Percentiles rank a stretch among this genome's conserved stretches.
phyloP scores from a whole-genome alignment of 2,797 vertebrate species.

The Holocentrus rufus region DNA sequence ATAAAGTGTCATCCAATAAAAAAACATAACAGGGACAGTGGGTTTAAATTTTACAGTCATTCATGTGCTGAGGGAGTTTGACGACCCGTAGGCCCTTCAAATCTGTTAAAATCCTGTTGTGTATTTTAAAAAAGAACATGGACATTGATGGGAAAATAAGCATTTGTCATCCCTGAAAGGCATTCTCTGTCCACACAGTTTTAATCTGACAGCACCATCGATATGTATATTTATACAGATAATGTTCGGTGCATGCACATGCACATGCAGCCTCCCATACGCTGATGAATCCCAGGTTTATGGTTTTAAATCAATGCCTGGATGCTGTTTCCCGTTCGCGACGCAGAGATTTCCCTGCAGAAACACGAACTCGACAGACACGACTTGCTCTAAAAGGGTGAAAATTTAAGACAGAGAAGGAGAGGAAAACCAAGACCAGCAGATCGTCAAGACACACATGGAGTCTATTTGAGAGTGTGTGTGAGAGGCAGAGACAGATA shows the following conservation, averaged over 20 bases:
- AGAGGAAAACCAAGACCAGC: neutral
- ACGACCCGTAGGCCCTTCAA: neutral
- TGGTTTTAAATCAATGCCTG: neutral
- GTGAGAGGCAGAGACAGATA: neutral
- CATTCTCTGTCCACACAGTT: too few species aligned
- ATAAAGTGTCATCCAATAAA: too few species aligned
- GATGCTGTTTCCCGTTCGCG: neutral
- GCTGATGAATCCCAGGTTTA: neutral
- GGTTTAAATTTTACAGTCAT: neutral
- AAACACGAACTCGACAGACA: neutral
- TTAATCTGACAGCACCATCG: neutral
- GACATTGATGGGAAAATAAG: too few species aligned
- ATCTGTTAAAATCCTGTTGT: too few species aligned
- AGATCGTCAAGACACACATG: constrained; percentile 1
- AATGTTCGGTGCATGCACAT: neutral
- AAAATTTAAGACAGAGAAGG: constrained; percentile 25
- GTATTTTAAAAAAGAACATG: too few species aligned
- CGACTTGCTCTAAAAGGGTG: constrained; percentile 5
- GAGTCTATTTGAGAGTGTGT: neutral
- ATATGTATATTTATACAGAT: neutral
- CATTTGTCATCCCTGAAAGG: too few species aligned
- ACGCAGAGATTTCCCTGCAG: neutral
- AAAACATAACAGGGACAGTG: too few species aligned
- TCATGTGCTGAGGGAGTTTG: neutral
- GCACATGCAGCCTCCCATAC: neutral